Evolutionary conservation across 2,797 vertebrate species (phyloP).

Genomic region (Benthosema pterotum): DNA sequence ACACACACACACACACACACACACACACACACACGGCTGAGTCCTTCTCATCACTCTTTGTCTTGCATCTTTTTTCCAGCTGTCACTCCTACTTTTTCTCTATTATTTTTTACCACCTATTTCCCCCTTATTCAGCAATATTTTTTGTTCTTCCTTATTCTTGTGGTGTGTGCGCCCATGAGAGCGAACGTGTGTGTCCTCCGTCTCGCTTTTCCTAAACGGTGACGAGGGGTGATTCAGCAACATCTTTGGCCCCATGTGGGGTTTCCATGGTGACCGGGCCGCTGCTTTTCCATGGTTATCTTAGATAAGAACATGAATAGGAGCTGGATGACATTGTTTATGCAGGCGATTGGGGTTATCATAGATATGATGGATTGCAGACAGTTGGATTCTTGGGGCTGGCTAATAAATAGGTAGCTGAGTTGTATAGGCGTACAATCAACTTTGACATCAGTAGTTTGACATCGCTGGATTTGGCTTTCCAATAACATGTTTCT

Average conservation of each 20-base stretch:
- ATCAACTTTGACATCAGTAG: no score
- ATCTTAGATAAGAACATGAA: constrained; percentile 13
- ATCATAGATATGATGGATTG: no score
- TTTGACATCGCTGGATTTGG: no score
- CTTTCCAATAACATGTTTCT: no score
- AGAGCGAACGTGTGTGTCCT: no score
- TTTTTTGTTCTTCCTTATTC: neutral
- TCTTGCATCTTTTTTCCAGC: neutral
- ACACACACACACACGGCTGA: no score
- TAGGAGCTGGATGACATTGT: constrained; percentile 19
- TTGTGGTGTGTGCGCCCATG: neutral
- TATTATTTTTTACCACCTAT: constrained; percentile 1
- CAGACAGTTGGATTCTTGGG: no score
- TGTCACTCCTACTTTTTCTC: neutral
- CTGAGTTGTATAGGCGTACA: no score
- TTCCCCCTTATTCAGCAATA: constrained; percentile 1
- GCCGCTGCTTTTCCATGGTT: constrained; percentile 41
- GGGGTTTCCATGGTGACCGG: constrained; percentile 66
- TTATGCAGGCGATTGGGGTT: no score
- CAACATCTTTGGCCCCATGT: constrained; percentile 37
- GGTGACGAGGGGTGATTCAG: constrained; percentile 47
- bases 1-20: no score
- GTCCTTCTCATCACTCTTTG: constrained; percentile 1
- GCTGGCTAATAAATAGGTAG: no score
- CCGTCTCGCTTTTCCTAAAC: constrained; percentile 25